Base-by-base conservation (phyloP, 2,113 vertebrate species). In the Axis porcinus region DNA sequence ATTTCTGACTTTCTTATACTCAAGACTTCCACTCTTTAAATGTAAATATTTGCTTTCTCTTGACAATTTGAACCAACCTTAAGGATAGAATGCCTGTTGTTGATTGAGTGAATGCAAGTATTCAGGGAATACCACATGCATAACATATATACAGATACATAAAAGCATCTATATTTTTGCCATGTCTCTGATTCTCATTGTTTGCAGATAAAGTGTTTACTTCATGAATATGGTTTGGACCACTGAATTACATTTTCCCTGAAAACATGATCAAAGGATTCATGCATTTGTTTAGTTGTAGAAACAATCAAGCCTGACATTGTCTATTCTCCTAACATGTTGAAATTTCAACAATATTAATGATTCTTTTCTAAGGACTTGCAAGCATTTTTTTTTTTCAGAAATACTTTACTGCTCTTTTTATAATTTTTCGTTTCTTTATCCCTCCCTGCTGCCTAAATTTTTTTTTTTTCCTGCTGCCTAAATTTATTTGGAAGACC, bases 291-390 rank as follows among this genome's bases (percentile, higher is more conserved):
- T 78, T 93, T 86, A 91, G 15, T 50, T 88, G 76, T 92, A 43
- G 81, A 86, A 96, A 54, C 7, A 27, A 9, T 60, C 54, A 60
- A 11, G 47, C 25, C 62, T n/a, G 28, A 74, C n/a, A 5, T 78
- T 52, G 82, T 62, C 58, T 94, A 0, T 78, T 88, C 57, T 85
- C 14, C 7, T 52, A 78, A 91, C 30, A 47, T 76, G 15, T 74
- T 33, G 62, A 89, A 36, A 89, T 83, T 82, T 89, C 33, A 83
- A 23, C n/a, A 70, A 2, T 28, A 10, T 52, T 57, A 52, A 81
- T 55, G 25, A 86, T 89, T 92, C 8, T 92, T 94, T 95, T 84
- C 76, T 88, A 70, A 97, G 54, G 17, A 14, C 12, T 90, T 91
- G 27, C 33, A 95, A 78, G 27, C 27, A 33, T 67, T 91, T 92